A percentile compares a stretch with the other conserved stretches of the same genome.
These are phyloP conservation scores for Conops quadrifasciatus DNA, from an alignment of 2,888 invertebrate genomes.

Conservation along the genomic window DNA sequence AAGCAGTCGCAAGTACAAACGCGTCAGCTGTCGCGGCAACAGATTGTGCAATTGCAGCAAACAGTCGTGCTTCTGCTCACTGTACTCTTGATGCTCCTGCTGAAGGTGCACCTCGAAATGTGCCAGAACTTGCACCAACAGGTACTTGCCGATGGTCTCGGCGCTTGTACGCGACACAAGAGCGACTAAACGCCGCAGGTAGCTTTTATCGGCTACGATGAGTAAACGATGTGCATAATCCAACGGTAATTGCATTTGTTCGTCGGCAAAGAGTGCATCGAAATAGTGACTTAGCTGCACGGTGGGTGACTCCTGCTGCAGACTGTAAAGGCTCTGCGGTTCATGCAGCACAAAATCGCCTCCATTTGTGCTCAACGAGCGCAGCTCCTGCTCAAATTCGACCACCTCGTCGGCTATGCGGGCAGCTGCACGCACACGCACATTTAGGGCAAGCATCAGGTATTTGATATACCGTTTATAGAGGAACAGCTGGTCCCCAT, in stretches of 20 bases:
- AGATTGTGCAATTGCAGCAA: slow-evolving; percentile 50
- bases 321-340: slow-evolving; percentile 49
- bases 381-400: slow-evolving; percentile 51
- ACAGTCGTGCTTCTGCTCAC: slow-evolving; percentile 50
- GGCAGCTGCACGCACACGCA: slow-evolving; percentile 54
- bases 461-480: slow-evolving; percentile 57
- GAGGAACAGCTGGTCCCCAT: slow-evolving; percentile 49
- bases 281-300: slow-evolving; percentile 52
- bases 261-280: slow-evolving; percentile 45
- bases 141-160: slow-evolving; percentile 51
- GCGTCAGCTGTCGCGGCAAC: slow-evolving; percentile 50
- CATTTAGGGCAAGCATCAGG: slow-evolving; percentile 54
- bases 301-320: slow-evolving; percentile 47
- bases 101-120: slow-evolving; percentile 56
- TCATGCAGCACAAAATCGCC: slow-evolving; percentile 49
- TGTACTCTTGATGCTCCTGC: slow-evolving; percentile 49
- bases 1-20: slow-evolving; percentile 48
- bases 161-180: slow-evolving; percentile 43
- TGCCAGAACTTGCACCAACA: slow-evolving; percentile 55
- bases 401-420: slow-evolving; percentile 53
- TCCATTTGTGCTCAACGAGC: slow-evolving; percentile 41
- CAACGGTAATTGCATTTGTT: slow-evolving; percentile 14
- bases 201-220: slow-evolving; percentile 51
- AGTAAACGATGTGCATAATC: slow-evolving; percentile 44
- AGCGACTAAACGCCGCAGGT: slow-evolving; percentile 46